These are phyloP conservation scores for Antedon mediterranea DNA, from an alignment of 53 echinoderm and acorn worm genomes.

Conservation along the genomic window DNA sequence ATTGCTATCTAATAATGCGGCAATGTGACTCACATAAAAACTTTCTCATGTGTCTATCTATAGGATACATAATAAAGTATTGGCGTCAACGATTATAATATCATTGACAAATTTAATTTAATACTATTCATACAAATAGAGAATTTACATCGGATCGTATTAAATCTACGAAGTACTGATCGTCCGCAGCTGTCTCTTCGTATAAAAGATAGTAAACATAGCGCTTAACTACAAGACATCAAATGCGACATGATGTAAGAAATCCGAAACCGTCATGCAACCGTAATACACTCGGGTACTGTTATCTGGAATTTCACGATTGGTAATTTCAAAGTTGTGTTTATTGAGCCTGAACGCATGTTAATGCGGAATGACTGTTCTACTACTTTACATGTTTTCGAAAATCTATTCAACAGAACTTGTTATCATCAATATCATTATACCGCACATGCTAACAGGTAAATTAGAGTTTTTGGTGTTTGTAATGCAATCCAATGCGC, in stretches of 20 bases:
- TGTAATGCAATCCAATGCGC: background rate
- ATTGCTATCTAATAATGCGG: too few species aligned
- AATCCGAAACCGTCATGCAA: background rate
- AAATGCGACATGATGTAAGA: background rate
- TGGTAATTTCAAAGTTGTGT: background rate
- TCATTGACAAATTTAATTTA: background rate
- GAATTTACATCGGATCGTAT: background rate
- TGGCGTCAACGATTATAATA: background rate
- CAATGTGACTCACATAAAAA: too few species aligned
- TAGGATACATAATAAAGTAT: background rate
- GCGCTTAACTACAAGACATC: background rate
- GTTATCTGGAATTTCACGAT: background rate
- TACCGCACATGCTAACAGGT: background rate
- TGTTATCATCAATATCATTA: background rate
- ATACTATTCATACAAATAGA: background rate
- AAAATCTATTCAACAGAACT: background rate
- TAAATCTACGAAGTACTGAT: background rate
- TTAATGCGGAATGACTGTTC: background rate
- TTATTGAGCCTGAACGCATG: background rate
- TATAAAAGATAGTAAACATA: background rate
- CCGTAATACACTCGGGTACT: background rate
- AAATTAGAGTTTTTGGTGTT: background rate
- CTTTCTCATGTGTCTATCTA: background rate
- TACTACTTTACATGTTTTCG: too few species aligned
- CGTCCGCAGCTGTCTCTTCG: background rate